Percentiles rank a stretch among this genome's conserved stretches.
These are phyloP conservation scores for Bos indicus DNA, from an alignment of 2,113 vertebrate genomes.

Conservation along the genomic window DNA sequence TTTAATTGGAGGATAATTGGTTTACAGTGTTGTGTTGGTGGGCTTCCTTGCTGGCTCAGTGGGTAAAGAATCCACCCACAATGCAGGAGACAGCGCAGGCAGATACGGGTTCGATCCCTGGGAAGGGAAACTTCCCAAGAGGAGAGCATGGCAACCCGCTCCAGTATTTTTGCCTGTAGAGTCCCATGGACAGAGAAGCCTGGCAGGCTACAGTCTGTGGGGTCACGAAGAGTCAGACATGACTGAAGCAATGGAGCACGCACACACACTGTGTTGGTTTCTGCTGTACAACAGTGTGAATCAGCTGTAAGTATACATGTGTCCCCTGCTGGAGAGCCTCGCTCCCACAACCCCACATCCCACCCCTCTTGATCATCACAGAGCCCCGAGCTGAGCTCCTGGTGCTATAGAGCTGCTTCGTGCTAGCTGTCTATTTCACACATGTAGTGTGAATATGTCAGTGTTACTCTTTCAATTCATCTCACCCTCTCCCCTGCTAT, in stretches of 20 bases:
- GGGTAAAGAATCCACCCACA: not conserved
- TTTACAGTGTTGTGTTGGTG: not conserved
- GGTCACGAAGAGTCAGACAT: not conserved
- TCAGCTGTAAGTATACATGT: not conserved
- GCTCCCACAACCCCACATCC: not conserved
- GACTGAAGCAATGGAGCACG: not conserved
- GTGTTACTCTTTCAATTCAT: not conserved
- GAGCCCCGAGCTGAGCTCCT: not conserved
- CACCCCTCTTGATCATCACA: not conserved
- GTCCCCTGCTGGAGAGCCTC: not conserved
- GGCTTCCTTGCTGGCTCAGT: not conserved
- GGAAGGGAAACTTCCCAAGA: not conserved
- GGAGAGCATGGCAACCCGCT: not conserved
- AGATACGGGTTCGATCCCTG: fast-evolving
- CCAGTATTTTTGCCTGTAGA: not conserved
- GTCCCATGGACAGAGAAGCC: not conserved
- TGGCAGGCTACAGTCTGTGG: not conserved
- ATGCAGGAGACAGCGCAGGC: not conserved
- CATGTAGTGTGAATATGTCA: not conserved
- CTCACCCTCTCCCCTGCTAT: not conserved
- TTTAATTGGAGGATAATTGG: not conserved
- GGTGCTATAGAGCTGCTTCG: not conserved
- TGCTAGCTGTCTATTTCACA: not conserved
- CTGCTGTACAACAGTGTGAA: not conserved
- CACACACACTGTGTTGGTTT: not conserved